These are phyloP conservation scores for Ophion obscuratus DNA, from an alignment of 2,888 invertebrate genomes.

Conservation along the genomic window DNA sequence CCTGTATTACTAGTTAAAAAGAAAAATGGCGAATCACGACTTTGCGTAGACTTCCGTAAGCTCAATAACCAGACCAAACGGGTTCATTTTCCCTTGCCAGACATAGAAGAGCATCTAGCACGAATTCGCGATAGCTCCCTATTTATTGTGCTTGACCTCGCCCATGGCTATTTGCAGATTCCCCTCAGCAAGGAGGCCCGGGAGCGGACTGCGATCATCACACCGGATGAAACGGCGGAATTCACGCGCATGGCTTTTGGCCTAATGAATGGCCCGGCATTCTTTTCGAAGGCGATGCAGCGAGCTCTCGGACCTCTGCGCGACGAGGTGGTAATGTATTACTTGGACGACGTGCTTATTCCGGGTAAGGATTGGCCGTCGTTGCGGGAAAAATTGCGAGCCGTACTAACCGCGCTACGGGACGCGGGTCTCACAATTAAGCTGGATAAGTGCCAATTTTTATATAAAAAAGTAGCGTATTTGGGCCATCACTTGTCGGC, in stretches of 20 bases:
- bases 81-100: not conserved
- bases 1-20: too few species aligned
- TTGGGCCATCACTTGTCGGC: not conserved
- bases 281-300: not conserved
- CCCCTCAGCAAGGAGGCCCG: not conserved
- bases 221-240: too few species aligned
- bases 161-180: not conserved
- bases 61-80: not conserved
- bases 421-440: not conserved
- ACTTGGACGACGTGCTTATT: not conserved
- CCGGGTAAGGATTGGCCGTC: not conserved
- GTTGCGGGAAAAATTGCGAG: not conserved
- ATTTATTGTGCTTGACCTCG: not conserved
- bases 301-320: not conserved
- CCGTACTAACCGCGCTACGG: not conserved
- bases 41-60: not conserved
- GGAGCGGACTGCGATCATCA: not conserved
- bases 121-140: not conserved
- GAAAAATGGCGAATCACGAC: too few species aligned
- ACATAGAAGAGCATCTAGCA: not conserved
- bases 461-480: not conserved
- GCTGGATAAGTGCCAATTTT: not conserved
- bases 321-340: not conserved
- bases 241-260: slow-evolving; percentile 3
- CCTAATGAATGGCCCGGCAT: not conserved